Evolutionary conservation across 2,113 vertebrate genomes (phyloP).

Genomic region (Egretta garzetta): DNA sequence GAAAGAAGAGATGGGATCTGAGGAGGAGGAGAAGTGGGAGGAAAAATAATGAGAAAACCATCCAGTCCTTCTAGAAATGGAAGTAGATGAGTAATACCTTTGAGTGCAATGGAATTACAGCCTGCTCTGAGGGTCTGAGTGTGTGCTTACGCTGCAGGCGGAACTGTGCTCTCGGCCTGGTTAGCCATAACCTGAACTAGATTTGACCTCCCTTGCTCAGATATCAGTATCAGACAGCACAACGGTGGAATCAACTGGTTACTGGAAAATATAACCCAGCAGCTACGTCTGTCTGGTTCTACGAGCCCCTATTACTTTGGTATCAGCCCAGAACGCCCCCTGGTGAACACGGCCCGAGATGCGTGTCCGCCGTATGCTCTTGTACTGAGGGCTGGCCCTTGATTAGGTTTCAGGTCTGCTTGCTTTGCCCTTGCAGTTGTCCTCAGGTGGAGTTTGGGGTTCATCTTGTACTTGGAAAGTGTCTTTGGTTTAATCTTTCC

Average conservation of each 20-base stretch:
- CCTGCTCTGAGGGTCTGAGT: neutral
- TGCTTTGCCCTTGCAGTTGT: neutral
- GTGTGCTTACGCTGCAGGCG: neutral
- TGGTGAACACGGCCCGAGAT: accelerated
- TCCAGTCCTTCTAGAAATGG: neutral
- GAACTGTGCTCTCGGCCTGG: neutral
- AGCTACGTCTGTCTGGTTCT: accelerated
- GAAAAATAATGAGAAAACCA: neutral
- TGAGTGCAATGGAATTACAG: neutral
- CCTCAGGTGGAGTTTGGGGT: neutral
- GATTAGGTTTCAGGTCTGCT: neutral
- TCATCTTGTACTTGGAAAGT: neutral
- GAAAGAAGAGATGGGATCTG: neutral
- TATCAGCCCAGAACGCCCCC: neutral
- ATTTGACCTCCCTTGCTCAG: neutral
- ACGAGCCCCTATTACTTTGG: neutral
- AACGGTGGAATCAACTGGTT: neutral
- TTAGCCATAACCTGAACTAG: neutral
- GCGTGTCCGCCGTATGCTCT: accelerated
- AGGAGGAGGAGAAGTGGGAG: neutral
- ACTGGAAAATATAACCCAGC: neutral
- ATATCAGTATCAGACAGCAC: neutral
- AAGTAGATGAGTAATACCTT: neutral
- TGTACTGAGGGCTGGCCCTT: accelerated
- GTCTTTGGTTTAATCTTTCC: neutral